These are phyloP conservation scores for Euleptes europaea DNA, from an alignment of 2,113 vertebrate species.

Conservation along the genomic window DNA sequence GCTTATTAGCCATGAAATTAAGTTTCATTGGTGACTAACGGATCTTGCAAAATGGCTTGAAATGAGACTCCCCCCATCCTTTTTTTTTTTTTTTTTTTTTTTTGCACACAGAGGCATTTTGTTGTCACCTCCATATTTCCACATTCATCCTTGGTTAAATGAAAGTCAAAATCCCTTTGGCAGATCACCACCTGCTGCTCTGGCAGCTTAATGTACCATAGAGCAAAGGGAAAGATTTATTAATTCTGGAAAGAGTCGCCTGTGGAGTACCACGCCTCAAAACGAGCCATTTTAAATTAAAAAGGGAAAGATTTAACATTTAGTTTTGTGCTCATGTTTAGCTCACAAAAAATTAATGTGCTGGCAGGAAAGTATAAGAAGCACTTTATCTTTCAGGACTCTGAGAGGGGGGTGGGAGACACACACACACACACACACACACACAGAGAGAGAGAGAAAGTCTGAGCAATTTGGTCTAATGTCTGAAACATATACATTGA, in stretches of 20 bases:
- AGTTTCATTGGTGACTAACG: constrained; percentile 19
- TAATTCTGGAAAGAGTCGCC: constrained; percentile 2
- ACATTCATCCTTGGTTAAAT: neutral
- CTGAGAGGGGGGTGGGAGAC: neutral
- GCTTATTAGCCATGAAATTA: constrained; percentile 33
- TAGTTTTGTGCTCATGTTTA: neutral
- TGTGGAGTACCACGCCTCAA: neutral
- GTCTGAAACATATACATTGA: neutral
- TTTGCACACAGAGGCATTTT: neutral
- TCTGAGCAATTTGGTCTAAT: neutral
- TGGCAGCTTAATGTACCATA: constrained; percentile 23
- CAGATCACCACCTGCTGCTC: constrained; percentile 27
- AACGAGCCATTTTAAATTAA: neutral
- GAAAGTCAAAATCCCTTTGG: constrained; percentile 27
- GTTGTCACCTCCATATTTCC: constrained; percentile 22
- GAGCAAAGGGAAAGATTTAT: constrained; percentile 14
- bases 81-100: neutral
- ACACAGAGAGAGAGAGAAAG: neutral
- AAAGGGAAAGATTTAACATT: neutral
- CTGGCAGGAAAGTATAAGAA: neutral
- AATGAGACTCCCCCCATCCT: neutral
- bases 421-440: no score
- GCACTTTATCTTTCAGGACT: neutral
- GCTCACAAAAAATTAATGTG: neutral
- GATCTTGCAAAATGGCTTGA: constrained; percentile 7